Evolutionary conservation across 1,140 invertebrate species (phyloP).

Genomic region (Ceratina calcarata): DNA sequence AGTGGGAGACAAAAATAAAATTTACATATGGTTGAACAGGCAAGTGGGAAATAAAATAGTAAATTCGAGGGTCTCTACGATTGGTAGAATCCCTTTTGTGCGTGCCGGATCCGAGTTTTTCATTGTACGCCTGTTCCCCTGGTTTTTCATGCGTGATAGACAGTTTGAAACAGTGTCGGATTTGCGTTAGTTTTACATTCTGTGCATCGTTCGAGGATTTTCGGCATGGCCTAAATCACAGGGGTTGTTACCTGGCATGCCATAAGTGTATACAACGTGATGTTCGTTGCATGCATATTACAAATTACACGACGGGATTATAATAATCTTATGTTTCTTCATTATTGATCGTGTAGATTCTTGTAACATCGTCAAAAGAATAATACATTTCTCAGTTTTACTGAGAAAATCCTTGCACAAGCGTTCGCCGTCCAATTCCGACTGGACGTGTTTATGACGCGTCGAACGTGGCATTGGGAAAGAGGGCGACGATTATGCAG

Average conservation of each 20-base stretch:
- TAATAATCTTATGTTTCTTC: too few relatives aligned
- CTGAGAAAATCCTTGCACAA: neutral
- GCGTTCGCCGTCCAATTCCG: neutral
- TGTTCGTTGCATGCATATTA: too few relatives aligned
- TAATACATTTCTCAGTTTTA: neutral
- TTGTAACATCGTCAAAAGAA: neutral
- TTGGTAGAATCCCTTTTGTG: neutral
- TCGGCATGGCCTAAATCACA: neutral
- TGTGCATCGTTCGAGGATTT: neutral
- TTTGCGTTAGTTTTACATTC: neutral
- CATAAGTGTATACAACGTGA: too few relatives aligned
- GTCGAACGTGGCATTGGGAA: slow-evolving; percentile 30
- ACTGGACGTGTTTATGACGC: slow-evolving; percentile 27
- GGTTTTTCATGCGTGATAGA: neutral
- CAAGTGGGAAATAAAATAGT: neutral
- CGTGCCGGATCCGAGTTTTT: neutral
- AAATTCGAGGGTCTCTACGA: neutral
- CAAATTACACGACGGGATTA: too few relatives aligned
- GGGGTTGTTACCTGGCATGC: too few relatives aligned
- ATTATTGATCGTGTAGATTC: too few relatives aligned
- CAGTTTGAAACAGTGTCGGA: neutral
- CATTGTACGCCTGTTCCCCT: neutral
- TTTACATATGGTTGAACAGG: too few relatives aligned
- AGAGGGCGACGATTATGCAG: slow-evolving; percentile 32
- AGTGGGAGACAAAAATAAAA: too few relatives aligned